Evolutionary conservation across 2,797 vertebrate species (phyloP).

Genomic region (Dryobates pubescens): DNA sequence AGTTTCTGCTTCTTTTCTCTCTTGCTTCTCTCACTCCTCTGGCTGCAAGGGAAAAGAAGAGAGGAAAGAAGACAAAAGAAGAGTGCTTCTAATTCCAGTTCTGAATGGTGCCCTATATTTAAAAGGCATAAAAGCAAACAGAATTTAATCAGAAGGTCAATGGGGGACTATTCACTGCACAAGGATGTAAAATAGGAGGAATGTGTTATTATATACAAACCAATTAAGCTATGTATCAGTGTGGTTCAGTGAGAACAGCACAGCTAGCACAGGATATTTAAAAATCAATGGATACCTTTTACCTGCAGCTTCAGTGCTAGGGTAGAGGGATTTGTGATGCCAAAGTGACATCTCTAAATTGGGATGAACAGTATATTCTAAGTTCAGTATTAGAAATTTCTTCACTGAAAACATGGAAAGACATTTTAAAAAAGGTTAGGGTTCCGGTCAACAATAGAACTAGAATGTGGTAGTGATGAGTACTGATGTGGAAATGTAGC

Average conservation of each 20-base stretch:
- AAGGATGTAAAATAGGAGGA: constrained; percentile 56
- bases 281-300: background rate
- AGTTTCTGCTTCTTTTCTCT: constrained; percentile 54
- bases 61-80: background rate
- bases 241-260: constrained; percentile 32
- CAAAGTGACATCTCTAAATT: background rate
- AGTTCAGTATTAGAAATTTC: background rate
- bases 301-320: background rate
- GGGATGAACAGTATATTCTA: background rate
- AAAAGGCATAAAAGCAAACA: constrained; percentile 66
- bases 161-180: constrained; percentile 40
- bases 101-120: constrained; percentile 64
- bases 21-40: constrained; percentile 40
- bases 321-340: background rate
- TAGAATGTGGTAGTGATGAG: background rate
- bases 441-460: background rate
- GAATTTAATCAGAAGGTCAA: constrained; percentile 66
- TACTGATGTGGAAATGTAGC: background rate
- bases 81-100: constrained; percentile 57
- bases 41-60: background rate
- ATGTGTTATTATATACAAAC: constrained; percentile 56
- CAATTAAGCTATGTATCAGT: constrained; percentile 28
- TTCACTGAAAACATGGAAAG: background rate
- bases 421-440: background rate
- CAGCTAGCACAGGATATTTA: background rate